phyloP scores from a whole-genome alignment of 2,113 vertebrate genomes.

The Megaceryle torquata region DNA sequence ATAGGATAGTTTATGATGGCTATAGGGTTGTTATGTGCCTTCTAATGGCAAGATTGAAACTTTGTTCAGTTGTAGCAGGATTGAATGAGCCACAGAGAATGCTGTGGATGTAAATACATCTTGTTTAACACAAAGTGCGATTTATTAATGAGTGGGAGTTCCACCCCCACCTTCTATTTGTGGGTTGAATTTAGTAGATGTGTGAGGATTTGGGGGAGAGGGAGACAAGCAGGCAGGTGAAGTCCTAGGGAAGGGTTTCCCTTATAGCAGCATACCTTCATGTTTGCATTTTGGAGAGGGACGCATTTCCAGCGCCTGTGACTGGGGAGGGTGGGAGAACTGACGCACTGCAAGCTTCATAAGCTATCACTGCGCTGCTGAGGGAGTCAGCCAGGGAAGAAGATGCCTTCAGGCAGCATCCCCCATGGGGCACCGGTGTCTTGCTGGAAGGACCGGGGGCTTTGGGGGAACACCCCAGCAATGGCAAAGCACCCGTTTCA shows the following conservation, averaged over 20 bases:
- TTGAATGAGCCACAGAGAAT: accelerated
- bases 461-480: accelerated
- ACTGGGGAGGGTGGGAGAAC: not conserved
- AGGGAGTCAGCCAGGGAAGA: not conserved
- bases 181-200: not conserved
- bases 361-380: accelerated
- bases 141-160: not conserved
- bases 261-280: not conserved
- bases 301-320: accelerated
- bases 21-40: accelerated
- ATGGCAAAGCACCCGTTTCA: accelerated
- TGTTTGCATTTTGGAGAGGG: not conserved
- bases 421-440: accelerated
- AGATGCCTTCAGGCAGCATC: not conserved
- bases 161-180: accelerated
- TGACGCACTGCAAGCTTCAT: accelerated
- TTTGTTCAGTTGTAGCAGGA: not conserved
- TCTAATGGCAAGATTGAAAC: not conserved
- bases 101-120: not conserved
- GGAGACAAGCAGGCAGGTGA: not conserved
- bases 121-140: not conserved
- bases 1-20: accelerated
- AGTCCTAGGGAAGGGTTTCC: not conserved
- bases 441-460: accelerated
- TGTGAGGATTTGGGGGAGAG: not conserved